A percentile compares a stretch with the other conserved stretches of the same genome.
Evolutionary conservation across 2,888 invertebrate genomes (phyloP).

Genomic region (Pedicia rivosa): DNA sequence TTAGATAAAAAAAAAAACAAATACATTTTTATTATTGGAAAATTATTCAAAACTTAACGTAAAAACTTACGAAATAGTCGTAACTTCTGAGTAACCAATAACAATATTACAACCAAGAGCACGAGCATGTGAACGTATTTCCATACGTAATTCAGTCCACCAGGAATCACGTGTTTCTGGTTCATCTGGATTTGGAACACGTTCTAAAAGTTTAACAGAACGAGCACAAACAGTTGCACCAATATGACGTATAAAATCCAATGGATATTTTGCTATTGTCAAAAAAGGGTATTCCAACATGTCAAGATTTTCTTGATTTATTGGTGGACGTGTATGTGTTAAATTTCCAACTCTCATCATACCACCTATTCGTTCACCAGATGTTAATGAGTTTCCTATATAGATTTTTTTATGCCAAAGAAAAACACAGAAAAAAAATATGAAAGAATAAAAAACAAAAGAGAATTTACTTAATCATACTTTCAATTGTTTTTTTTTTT

Average conservation of each 20-base stretch:
- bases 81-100: slow-evolving; percentile 81
- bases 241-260: slow-evolving; percentile 74
- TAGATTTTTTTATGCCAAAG: too few relatives aligned
- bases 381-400: slow-evolving; percentile 59
- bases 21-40: too few relatives aligned
- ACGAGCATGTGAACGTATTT: slow-evolving; percentile 84
- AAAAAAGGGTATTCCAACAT: slow-evolving; percentile 93
- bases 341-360: slow-evolving; percentile 41
- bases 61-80: slow-evolving; percentile 67
- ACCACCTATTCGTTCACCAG: slow-evolving; percentile 44
- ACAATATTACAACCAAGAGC: slow-evolving; percentile 89
- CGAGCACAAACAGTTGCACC: slow-evolving; percentile 75
- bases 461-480: slow-evolving; percentile 7
- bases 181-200: slow-evolving; percentile 72
- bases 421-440: too few relatives aligned
- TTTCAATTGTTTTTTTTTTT: slow-evolving; percentile 8
- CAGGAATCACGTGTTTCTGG: slow-evolving; percentile 84
- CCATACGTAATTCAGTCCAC: slow-evolving; percentile 95
- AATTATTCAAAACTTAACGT: slow-evolving; percentile 6
- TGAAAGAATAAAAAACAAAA: too few relatives aligned
- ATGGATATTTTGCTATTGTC: slow-evolving; percentile 79
- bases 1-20: slow-evolving; percentile 18
- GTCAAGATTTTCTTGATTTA: slow-evolving; percentile 66
- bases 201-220: slow-evolving; percentile 67
- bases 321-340: slow-evolving; percentile 34